Evolutionary conservation across 1,140 invertebrate genomes (phyloP), one percentile per base, ranked within the genome.

Genomic region (Mya arenaria): DNA sequence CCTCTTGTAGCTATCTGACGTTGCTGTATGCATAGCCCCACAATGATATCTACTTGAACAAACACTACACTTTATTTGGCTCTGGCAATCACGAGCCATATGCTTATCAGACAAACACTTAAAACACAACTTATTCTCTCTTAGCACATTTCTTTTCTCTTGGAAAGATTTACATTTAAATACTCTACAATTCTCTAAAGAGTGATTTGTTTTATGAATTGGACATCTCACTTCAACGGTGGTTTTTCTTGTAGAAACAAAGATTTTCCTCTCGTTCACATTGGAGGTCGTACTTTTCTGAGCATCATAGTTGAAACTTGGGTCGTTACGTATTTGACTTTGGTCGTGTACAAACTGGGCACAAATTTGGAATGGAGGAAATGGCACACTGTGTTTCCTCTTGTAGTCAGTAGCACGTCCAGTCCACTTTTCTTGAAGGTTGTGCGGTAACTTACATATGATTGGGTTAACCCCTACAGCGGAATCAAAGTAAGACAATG

Each of bases 361-460:
- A 44, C 81, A 84, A 4, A 23, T 15, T 5, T 34, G n/a, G 63
- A 85, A 74, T 15, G 71, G 75, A 3, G 82, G 82, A 68, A 80
- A 85, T 4, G 55, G 19, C 13, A 60, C 65, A 36, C 55, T 30
- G 19, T 84, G 23, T 17, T 34, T 66, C 37, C 32, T 34, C 62
- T 87, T 87, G 48, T 85, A 87, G n/a, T 32, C 36, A 32, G 32
- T 44, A 19, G 77, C 77, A 13, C 32, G n/a, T 25, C 8, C 36
- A 34, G 72, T 71, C 85, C 84, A 87, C 52, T 83, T 87, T 56
- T 85, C 72, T 34, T 87, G 84, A 2, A 83, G 37, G 36, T 39
- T 37, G 6, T 32, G 6, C 1, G 84, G 80, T 36, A 87, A 58
- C 39, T 87, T 87, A 19, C 13, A 39, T 13, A 83, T 39, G 44